phyloP scores from a whole-genome alignment of 2,113 vertebrate genomes.

The Eubucco bourcierii region DNA sequence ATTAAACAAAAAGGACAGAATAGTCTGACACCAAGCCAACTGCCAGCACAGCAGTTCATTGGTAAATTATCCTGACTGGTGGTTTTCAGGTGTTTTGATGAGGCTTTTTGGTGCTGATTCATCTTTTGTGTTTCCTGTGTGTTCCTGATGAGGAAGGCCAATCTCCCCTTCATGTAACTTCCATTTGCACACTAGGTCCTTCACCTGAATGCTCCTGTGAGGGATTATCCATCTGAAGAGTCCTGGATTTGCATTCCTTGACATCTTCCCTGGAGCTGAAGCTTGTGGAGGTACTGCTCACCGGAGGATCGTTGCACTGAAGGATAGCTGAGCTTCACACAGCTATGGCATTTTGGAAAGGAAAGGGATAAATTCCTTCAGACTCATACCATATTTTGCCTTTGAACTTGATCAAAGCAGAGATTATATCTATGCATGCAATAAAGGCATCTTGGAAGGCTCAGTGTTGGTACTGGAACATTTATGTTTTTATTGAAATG shows the following conservation, averaged over 20 bases:
- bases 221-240: not conserved
- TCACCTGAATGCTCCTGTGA: fast-evolving
- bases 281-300: not conserved
- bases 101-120: not conserved
- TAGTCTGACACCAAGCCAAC: not conserved
- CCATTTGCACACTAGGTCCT: not conserved
- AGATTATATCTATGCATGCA: not conserved
- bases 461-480: not conserved
- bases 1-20: not conserved
- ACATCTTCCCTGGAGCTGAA: not conserved
- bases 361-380: not conserved
- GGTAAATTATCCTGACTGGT: not conserved
- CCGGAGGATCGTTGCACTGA: not conserved
- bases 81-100: not conserved
- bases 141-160: not conserved
- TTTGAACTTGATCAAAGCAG: not conserved
- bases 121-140: not conserved
- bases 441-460: not conserved
- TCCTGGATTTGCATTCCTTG: not conserved
- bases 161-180: not conserved
- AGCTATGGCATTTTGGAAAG: not conserved
- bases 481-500: not conserved
- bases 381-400: not conserved
- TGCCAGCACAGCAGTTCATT: not conserved
- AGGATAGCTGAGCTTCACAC: not conserved